Base-by-base conservation (phyloP, 2,113 vertebrate species). In the Anser brachyrhynchus region DNA sequence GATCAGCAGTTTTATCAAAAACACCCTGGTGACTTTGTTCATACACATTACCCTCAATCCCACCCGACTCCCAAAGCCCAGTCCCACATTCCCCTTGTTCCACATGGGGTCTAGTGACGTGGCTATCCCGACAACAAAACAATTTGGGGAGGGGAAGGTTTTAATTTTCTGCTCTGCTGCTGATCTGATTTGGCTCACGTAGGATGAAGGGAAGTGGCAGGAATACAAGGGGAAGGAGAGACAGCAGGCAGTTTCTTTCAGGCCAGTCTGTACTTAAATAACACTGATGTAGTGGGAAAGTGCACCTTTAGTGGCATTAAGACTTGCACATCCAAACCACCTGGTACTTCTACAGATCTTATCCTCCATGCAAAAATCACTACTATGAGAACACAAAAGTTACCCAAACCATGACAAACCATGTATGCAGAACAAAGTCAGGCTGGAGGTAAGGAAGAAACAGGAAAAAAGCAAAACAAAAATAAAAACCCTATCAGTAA, bases 391-490 rank as follows among this genome's bases (percentile, higher is more conserved):
- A 33, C 23, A 76, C 3, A 11, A 29, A 78, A 18, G 51, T 66
- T 49, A 90, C 15, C 28, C 83, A 83, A 78, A 62, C 51, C 19
- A 35, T 7, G 23, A 73, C 3, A 87, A 79, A 80, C 13, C 23
- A 64, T 4, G 43, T 12, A 75, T 29, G 39, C 43, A 89, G 52
- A 93, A 44, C 1, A 89, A 54, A 84, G 59, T 62, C 57, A 95
- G 74, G 35, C 19, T 79, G 18, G 46, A 95, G 22, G 33, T 76
- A 82, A 65, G 57, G 64, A 69, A 93, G 61, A 89, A 93, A 89
- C 7, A 72, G 89, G 25, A 69, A 59, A 89, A 35, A 59, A 66
- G 37, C 8, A 90, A 83, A 73, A 3, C 0, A 41, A 70, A 77
- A 19, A 33, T 11, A 8, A 0, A 43, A 26, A 65, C 4, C 10